Evolutionary conservation across 1,140 invertebrate genomes (phyloP).

Genomic region (Camponotus pennsylvanicus): DNA sequence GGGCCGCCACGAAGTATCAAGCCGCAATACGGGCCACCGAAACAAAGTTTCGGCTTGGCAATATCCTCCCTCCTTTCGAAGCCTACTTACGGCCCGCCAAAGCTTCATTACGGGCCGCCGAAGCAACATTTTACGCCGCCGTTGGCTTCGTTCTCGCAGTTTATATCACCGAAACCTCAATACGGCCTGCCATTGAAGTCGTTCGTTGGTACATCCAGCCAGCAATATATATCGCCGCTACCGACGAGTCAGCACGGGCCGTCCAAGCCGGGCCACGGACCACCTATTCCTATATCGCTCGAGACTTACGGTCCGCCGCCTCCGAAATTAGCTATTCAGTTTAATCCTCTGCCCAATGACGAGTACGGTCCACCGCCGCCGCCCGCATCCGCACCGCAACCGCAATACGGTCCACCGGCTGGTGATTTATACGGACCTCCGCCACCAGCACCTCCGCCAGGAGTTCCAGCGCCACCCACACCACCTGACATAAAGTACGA

Average conservation of each 20-base stretch:
- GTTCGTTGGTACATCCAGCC: constrained; percentile 74
- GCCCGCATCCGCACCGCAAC: constrained; percentile 66
- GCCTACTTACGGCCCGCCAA: constrained; percentile 85
- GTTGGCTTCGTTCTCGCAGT: constrained; percentile 72
- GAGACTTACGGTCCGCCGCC: constrained; percentile 82
- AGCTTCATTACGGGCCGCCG: constrained; percentile 84
- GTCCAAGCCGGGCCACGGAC: constrained; percentile 76
- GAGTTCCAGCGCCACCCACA: constrained; percentile 90
- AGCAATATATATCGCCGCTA: constrained; percentile 81
- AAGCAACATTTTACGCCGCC: constrained; percentile 86
- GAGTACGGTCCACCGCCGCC: constrained; percentile 85
- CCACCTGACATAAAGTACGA: constrained; percentile 92
- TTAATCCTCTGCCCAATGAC: constrained; percentile 83
- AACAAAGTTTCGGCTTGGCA: constrained; percentile 83
- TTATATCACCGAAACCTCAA: constrained; percentile 77
- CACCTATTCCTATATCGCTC: constrained; percentile 80
- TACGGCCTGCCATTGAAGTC: constrained; percentile 86
- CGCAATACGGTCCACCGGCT: constrained; percentile 82
- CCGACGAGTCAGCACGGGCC: constrained; percentile 73
- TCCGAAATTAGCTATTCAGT: constrained; percentile 85
- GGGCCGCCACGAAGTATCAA: constrained; percentile 80
- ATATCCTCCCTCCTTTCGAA: constrained; percentile 79
- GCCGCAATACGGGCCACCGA: constrained; percentile 84
- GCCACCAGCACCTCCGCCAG: constrained; percentile 88
- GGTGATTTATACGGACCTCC: constrained; percentile 86